Evolutionary conservation across 2,888 invertebrate species (phyloP).

Genomic region (Drosophila colorata): DNA sequence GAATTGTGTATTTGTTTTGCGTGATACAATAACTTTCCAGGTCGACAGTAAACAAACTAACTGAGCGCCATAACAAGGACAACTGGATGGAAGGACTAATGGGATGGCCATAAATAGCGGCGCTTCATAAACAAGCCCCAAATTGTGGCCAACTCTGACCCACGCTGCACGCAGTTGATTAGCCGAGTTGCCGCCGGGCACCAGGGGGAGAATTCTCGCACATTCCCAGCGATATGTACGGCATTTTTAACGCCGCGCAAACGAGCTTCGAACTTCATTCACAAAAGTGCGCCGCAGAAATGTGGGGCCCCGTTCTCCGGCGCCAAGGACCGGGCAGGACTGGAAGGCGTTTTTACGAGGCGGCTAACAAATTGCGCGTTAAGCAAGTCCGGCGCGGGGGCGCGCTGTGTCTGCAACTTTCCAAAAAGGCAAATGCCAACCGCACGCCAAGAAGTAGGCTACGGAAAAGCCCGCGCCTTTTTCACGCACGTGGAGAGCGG

Average conservation of each 20-base stretch:
- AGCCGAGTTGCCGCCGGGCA: constrained; percentile 27
- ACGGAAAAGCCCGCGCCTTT: constrained; percentile 27
- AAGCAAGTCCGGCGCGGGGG: neutral
- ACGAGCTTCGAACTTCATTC: constrained; percentile 64
- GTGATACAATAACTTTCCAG: constrained; percentile 42
- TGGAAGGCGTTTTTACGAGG: constrained; percentile 56
- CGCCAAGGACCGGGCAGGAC: constrained; percentile 11
- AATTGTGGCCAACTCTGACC: constrained; percentile 36
- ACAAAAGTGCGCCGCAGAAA: constrained; percentile 55
- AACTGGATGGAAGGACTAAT: neutral
- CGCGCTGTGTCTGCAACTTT: constrained; percentile 7
- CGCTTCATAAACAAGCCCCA: constrained; percentile 39
- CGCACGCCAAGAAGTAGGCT: constrained; percentile 9
- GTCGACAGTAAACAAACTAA: constrained; percentile 40
- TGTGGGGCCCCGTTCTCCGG: neutral
- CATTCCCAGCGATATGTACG: constrained; percentile 13
- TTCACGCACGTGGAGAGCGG: constrained; percentile 11
- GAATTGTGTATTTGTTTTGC: neutral
- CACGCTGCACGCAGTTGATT: constrained; percentile 37
- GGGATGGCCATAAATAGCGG: constrained; percentile 28
- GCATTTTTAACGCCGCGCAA: constrained; percentile 23
- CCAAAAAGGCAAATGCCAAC: constrained; percentile 5
- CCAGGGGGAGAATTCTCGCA: constrained; percentile 17
- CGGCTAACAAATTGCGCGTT: constrained; percentile 51
- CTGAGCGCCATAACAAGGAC: constrained; percentile 2